Base-by-base conservation (phyloP, 2,888 invertebrate species). In the Pyrrhia umbra region DNA sequence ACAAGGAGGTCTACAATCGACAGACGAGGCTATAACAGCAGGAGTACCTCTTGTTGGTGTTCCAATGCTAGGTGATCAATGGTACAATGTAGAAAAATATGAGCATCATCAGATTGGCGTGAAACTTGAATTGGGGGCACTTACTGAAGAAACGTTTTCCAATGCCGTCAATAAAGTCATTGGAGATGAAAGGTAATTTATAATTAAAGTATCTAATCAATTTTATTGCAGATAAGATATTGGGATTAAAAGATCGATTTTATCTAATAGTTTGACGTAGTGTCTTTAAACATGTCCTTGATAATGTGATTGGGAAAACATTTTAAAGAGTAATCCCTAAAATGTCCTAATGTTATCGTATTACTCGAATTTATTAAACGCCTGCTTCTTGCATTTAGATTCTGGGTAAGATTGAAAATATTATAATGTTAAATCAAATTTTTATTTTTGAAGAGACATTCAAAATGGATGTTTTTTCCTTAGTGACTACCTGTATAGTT, bases 1-100 rank as follows among this genome's bases (percentile, higher is more conserved):
- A 0, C 95, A 95, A 89, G 92, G 91, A 47, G 95, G 95, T 0
- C 65, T 94, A 2, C 94, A 95, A 66, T 95, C 95, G 0, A 88
- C 92, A 2, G 93, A 94, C 50, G 95, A 95, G 78, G 87, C 94
- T 0, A 89, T 95, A 13, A 77, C 82, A 8, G 90, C 90, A 13
- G 89, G 89, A 39, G 90, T 93, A 0, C 94, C 94, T 0, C 68
- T 95, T 1, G 68, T 95, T 0, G 92, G 89, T 6, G 77, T 95
- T 18, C 93, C 94, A 0, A 88, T 95, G 78, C 67, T 92, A 9
- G 90, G 82, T 2, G 95, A 95, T 66, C 95, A 95, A 64, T 88
- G 88, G 82, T 88, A 78, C 30, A 95, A 95, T 67, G 88, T 86
- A 0, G 90, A 87, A 68, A 88, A 84, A 73, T 90, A 85, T 56